Evolutionary conservation across 2,797 vertebrate species (phyloP).

Genomic region (Oreortyx pictus): DNA sequence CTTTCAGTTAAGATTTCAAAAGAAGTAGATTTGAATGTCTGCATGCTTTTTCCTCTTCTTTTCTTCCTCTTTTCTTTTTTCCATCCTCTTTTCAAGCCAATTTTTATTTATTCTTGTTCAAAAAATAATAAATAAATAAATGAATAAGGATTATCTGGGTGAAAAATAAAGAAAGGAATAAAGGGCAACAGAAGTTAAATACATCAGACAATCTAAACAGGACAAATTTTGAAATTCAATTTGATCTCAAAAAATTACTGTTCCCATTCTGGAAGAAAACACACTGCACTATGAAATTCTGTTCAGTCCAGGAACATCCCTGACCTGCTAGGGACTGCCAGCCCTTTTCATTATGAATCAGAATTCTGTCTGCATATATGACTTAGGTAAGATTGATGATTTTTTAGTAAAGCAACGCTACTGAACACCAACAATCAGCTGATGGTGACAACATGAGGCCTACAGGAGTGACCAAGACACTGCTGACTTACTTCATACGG

Average conservation of each 20-base stretch:
- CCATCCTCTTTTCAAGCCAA: neutral
- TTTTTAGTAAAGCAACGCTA: neutral
- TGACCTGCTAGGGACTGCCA: neutral
- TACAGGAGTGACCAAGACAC: accelerated
- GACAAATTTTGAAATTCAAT: neutral
- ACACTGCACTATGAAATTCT: neutral
- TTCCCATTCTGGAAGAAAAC: neutral
- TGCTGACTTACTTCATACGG: neutral
- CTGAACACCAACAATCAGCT: too few species aligned
- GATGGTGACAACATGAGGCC: accelerated
- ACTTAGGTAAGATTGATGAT: too few species aligned
- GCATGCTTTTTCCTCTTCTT: neutral
- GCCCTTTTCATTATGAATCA: neutral
- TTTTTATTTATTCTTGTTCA: neutral
- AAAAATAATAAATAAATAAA: neutral
- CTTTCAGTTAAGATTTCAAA: neutral
- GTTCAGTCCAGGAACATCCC: neutral
- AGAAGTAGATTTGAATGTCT: neutral
- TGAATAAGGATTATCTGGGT: neutral
- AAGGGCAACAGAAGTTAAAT: neutral
- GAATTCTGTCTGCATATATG: accelerated
- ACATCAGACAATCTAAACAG: neutral
- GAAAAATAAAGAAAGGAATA: neutral
- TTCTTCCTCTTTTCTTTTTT: neutral
- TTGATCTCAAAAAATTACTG: neutral